Percentiles rank a stretch among this genome's conserved stretches.
Evolutionary conservation across 2,797 vertebrate genomes (phyloP).

Genomic region (Mormyrops boulengeri): DNA sequence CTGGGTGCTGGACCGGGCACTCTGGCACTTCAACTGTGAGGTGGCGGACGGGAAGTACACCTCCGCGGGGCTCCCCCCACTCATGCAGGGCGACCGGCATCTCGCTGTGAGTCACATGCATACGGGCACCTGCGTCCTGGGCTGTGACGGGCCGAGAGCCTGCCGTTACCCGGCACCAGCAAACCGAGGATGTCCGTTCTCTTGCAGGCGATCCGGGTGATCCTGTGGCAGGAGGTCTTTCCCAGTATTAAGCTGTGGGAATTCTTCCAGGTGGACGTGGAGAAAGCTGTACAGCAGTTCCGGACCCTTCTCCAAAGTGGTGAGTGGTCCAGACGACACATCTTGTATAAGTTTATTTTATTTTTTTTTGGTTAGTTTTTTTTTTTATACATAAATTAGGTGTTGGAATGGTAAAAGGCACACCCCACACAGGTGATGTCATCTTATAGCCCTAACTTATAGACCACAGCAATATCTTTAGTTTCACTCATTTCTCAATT

Average conservation of each 20-base stretch:
- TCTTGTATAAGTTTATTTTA: not conserved
- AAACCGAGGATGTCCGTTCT: constrained; percentile 10
- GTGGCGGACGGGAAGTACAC: constrained; percentile 71
- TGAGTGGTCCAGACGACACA: constrained; percentile 36
- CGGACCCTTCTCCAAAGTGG: constrained; percentile 67
- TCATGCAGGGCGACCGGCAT: constrained; percentile 73
- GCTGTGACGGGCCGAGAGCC: not conserved
- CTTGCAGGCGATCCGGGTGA: constrained; percentile 69
- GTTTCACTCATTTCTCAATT: not conserved
- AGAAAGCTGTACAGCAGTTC: constrained; percentile 72
- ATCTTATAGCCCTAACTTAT: not conserved
- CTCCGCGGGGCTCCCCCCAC: constrained; percentile 67
- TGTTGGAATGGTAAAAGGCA: not conserved
- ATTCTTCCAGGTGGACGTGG: constrained; percentile 82
- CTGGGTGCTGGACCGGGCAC: constrained; percentile 85
- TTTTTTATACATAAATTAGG: not conserved
- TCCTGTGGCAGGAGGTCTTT: constrained; percentile 77
- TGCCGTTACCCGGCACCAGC: not conserved
- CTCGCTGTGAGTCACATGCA: constrained; percentile 68
- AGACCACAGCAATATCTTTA: not conserved
- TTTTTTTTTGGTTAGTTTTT: too few relatives aligned
- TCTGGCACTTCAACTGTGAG: constrained; percentile 78
- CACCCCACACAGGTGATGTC: not conserved
- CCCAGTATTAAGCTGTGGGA: constrained; percentile 85
- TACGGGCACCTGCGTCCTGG: not conserved